Evolutionary conservation across 2,888 invertebrate species (phyloP).

Genomic region (Odontomyia ornata): DNA sequence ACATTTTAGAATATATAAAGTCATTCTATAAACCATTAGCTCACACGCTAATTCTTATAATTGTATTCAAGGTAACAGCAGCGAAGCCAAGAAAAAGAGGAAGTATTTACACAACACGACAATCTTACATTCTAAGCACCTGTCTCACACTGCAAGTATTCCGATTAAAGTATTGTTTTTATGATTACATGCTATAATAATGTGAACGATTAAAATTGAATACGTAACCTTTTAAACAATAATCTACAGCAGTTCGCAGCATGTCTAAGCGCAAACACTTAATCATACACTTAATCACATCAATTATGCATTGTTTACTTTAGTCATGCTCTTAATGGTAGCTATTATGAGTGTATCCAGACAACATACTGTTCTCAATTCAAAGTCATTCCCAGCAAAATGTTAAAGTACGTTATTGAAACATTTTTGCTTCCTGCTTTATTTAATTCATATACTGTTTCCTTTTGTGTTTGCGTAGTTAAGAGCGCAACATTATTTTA

Average conservation of each 20-base stretch:
- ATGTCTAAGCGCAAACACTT: neutral
- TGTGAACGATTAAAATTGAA: slow-evolving; percentile 6
- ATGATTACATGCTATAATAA: neutral
- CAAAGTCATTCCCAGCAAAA: neutral
- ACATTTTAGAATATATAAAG: no score
- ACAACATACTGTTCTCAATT: neutral
- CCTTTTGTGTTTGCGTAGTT: neutral
- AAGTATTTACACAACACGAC: no score
- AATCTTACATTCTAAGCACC: neutral
- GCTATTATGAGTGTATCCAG: neutral
- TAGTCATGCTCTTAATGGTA: slow-evolving; percentile 11
- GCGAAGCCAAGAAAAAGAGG: no score
- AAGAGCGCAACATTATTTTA: slow-evolving; percentile 5
- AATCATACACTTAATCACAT: slow-evolving; percentile 17
- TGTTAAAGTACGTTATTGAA: neutral
- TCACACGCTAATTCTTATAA: no score
- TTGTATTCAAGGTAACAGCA: no score
- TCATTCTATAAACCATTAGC: no score
- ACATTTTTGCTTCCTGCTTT: slow-evolving; percentile 12
- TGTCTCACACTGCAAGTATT: neutral
- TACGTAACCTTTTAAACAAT: neutral
- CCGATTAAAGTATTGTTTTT: neutral
- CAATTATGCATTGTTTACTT: slow-evolving; percentile 9
- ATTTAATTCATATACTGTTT: neutral
- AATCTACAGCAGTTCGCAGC: neutral